Percentiles rank a stretch among this genome's conserved stretches.
These are phyloP conservation scores for Triops cancriformis DNA, from an alignment of 1,140 invertebrate species.

Conservation along the genomic window DNA sequence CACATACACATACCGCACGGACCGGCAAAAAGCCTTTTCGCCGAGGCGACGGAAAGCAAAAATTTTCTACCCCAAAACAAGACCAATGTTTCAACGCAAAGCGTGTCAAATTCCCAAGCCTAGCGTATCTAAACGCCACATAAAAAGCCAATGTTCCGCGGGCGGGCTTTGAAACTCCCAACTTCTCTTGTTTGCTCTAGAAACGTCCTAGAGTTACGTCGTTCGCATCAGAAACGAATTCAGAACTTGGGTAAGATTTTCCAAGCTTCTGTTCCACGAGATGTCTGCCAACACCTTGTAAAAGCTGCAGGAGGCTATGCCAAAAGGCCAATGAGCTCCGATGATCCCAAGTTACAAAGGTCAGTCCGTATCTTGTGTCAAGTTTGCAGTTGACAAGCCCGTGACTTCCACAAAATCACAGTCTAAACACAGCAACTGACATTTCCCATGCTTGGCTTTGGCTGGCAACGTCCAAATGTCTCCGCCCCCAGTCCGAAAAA, in stretches of 20 bases:
- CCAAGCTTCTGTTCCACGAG: not conserved
- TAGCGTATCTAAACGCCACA: not conserved
- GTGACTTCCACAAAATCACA: not conserved
- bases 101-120: constrained; percentile 4
- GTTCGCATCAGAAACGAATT: no score
- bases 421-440: not conserved
- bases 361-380: not conserved
- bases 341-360: constrained; percentile 1
- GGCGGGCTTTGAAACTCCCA: no score
- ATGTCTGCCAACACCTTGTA: constrained; percentile 4
- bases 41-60: not conserved
- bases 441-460: not conserved
- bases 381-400: not conserved
- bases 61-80: not conserved
- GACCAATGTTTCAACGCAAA: not conserved
- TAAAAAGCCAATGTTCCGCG: not conserved
- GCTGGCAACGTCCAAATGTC: not conserved
- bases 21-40: no score
- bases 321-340: not conserved
- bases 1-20: not conserved
- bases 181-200: no score
- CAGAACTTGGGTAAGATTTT: not conserved
- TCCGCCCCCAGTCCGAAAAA: no score
- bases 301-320: not conserved
- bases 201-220: no score